These are phyloP conservation scores for Myoxocephalus aenaeus DNA, from an alignment of 2,797 vertebrate genomes.

Conservation along the genomic window DNA sequence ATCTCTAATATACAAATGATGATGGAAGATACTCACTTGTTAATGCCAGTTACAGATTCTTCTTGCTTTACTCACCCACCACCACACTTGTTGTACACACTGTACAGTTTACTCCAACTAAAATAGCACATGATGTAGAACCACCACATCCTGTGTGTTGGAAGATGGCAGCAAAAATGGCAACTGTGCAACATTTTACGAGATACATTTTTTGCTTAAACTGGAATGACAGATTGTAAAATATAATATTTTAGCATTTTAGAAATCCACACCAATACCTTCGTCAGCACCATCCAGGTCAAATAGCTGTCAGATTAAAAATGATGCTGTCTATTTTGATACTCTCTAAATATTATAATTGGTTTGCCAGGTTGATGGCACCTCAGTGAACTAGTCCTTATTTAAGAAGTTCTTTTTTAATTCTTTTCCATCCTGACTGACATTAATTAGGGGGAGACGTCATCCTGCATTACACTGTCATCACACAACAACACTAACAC, in stretches of 20 bases:
- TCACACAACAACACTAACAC: conserved; percentile 12
- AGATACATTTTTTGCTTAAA: conserved; percentile 5
- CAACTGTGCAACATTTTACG: neutral
- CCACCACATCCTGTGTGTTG: conserved; percentile 13
- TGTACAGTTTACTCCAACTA: conserved; percentile 1
- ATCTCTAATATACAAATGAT: conserved; percentile 36
- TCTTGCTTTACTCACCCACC: conserved; percentile 22
- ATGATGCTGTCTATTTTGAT: conserved; percentile 34
- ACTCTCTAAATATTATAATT: conserved; percentile 35
- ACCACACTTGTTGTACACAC: conserved; percentile 31
- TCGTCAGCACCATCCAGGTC: conserved; percentile 8
- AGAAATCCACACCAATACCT: conserved; percentile 6
- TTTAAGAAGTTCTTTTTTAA: conserved; percentile 56
- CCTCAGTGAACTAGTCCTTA: conserved; percentile 9
- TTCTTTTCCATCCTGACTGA: conserved; percentile 54
- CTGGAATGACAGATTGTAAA: conserved; percentile 6
- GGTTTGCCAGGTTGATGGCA: conserved; percentile 25
- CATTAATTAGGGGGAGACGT: conserved; percentile 58
- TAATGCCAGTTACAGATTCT: conserved; percentile 35
- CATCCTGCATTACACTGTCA: conserved; percentile 52
- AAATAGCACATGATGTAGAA: conserved; percentile 14
- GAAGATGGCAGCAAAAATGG: conserved; percentile 15
- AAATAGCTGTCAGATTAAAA: conserved; percentile 43
- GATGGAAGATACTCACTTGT: conserved; percentile 32
- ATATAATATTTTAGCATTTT: neutral